These are phyloP conservation scores for Metallyticus violacea DNA, from an alignment of 2,888 invertebrate genomes.

Conservation along the genomic window DNA sequence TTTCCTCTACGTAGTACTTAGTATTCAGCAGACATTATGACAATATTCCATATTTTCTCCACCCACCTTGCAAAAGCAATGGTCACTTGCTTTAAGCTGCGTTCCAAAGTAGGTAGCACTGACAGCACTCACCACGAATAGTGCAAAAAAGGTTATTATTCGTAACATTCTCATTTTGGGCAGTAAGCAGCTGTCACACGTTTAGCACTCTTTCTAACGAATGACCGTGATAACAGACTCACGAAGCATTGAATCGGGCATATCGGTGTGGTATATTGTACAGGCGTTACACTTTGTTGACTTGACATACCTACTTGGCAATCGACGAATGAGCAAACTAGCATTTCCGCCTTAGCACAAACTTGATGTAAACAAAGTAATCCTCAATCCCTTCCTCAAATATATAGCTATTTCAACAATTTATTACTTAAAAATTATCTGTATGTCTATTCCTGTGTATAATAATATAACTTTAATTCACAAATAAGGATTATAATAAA, in stretches of 20 bases:
- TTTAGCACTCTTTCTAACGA: neutral
- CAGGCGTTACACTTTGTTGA: neutral
- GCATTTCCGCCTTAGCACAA: neutral
- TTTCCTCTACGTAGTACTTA: neutral
- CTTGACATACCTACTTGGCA: neutral
- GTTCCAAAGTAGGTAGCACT: conserved; percentile 15
- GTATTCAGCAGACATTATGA: neutral
- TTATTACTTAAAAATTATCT: neutral
- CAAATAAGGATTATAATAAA: neutral
- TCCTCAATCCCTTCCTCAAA: neutral
- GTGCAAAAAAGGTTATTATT: neutral
- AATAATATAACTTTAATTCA: neutral
- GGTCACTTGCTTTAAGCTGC: conserved; percentile 23
- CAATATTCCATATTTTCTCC: neutral
- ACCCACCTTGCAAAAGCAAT: conserved; percentile 33
- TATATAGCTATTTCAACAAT: neutral
- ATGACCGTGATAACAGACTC: neutral
- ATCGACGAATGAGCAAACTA: neutral
- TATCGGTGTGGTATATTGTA: neutral
- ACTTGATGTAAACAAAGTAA: neutral
- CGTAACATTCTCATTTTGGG: neutral
- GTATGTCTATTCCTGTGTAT: too few relatives aligned
- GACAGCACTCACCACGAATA: neutral
- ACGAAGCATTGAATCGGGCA: neutral
- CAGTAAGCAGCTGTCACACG: neutral